phyloP scores from a whole-genome alignment of 2,113 vertebrate genomes.

The Odontesthes bonariensis region DNA sequence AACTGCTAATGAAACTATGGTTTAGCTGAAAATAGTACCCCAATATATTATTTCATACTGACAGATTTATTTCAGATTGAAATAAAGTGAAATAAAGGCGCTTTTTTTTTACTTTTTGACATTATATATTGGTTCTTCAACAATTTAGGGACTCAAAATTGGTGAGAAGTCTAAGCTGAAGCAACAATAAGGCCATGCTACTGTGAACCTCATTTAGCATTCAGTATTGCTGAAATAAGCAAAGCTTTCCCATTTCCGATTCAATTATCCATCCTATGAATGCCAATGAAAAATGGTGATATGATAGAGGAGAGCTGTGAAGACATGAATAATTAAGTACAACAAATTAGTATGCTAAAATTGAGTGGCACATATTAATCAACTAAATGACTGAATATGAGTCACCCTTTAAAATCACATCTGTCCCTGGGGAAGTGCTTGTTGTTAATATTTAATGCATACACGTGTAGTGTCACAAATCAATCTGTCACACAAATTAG shows the following conservation, averaged over 20 bases:
- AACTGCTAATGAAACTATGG: not conserved
- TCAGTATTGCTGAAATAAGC: too few relatives aligned
- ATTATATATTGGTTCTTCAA: too few relatives aligned
- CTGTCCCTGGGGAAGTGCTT: conserved; percentile 74
- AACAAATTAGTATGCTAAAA: conserved; percentile 64
- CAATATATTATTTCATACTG: too few relatives aligned
- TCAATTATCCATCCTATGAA: not conserved
- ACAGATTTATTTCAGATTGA: too few relatives aligned
- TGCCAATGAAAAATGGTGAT: not conserved
- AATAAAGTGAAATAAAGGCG: too few relatives aligned
- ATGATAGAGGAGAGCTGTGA: conserved; percentile 38
- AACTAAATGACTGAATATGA: conserved; percentile 72
- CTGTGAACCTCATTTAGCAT: too few relatives aligned
- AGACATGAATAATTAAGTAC: conserved; percentile 71
- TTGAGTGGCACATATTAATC: conserved; percentile 78
- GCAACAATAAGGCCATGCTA: too few relatives aligned
- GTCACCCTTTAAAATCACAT: conserved; percentile 82
- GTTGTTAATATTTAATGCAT: conserved; percentile 84
- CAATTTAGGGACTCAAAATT: too few relatives aligned
- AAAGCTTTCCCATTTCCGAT: too few relatives aligned
- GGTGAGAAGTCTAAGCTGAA: too few relatives aligned
- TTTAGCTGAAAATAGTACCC: too few relatives aligned
- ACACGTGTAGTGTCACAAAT: conserved; percentile 79
- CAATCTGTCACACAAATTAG: conserved; percentile 81
- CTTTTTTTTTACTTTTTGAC: too few relatives aligned